Evolutionary conservation across 2,113 vertebrate species (phyloP).

Genomic region (Bubo scandiacus): DNA sequence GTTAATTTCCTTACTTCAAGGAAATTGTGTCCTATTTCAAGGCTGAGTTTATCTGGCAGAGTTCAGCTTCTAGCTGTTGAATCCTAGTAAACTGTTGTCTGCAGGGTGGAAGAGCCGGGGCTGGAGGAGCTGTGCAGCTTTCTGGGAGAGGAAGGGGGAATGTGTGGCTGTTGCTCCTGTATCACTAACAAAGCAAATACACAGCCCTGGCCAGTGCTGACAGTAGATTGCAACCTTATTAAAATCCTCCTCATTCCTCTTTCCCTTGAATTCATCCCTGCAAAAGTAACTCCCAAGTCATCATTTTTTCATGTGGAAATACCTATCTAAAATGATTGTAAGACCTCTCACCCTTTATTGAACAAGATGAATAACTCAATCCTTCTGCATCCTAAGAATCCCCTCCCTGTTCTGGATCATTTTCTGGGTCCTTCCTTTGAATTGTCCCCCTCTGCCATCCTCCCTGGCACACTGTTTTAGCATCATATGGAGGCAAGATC

Average conservation of each 20-base stretch:
- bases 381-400: not conserved
- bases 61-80: not conserved
- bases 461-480: not conserved
- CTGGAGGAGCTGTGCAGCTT: not conserved
- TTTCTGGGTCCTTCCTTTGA: not conserved
- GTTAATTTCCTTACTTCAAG: slow-evolving; percentile 34
- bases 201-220: not conserved
- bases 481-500: not conserved
- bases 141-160: not conserved
- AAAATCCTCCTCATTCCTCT: not conserved
- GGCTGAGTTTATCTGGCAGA: not conserved
- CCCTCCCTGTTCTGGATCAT: not conserved
- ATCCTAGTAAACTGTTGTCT: not conserved
- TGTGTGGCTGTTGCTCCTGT: not conserved
- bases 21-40: not conserved
- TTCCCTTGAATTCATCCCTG: not conserved
- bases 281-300: not conserved
- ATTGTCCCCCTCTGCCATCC: not conserved
- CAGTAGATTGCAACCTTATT: not conserved
- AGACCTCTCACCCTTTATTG: not conserved
- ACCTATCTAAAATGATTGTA: not conserved
- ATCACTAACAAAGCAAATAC: not conserved
- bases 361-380: not conserved
- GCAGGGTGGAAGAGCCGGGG: not conserved
- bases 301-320: fast-evolving